phyloP scores from a whole-genome alignment of 2,113 vertebrate species.

The Corythornis cristatus region DNA sequence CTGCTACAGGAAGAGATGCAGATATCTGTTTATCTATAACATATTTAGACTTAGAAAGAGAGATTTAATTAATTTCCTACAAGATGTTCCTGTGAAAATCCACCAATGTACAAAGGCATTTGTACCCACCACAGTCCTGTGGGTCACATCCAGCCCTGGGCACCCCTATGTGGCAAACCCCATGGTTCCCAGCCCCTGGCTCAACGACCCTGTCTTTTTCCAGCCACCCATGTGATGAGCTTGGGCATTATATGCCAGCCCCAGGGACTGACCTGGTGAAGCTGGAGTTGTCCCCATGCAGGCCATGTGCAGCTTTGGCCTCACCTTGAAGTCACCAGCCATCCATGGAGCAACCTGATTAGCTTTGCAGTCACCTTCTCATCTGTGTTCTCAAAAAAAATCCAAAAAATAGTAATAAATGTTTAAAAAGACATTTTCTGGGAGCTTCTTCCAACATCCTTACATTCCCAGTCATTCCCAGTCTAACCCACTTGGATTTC shows the following conservation, averaged over 20 bases:
- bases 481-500: background rate
- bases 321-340: background rate
- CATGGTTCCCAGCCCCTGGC: background rate
- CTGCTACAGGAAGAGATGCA: background rate
- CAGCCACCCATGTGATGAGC: background rate
- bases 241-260: background rate
- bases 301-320: background rate
- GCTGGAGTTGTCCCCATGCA: background rate
- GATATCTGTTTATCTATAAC: background rate
- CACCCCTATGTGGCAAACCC: background rate
- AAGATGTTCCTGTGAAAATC: background rate
- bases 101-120: background rate
- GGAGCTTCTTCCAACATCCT: background rate
- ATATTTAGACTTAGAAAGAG: background rate
- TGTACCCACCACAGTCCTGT: background rate
- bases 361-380: background rate
- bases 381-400: background rate
- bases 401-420: background rate
- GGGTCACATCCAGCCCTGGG: background rate
- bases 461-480: background rate
- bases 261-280: background rate
- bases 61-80: background rate
- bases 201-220: background rate
- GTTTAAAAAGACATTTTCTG: background rate
- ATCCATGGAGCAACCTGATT: background rate